These are phyloP conservation scores for Megaceryle maxima DNA, from an alignment of 2,113 vertebrate species.

Conservation along the genomic window DNA sequence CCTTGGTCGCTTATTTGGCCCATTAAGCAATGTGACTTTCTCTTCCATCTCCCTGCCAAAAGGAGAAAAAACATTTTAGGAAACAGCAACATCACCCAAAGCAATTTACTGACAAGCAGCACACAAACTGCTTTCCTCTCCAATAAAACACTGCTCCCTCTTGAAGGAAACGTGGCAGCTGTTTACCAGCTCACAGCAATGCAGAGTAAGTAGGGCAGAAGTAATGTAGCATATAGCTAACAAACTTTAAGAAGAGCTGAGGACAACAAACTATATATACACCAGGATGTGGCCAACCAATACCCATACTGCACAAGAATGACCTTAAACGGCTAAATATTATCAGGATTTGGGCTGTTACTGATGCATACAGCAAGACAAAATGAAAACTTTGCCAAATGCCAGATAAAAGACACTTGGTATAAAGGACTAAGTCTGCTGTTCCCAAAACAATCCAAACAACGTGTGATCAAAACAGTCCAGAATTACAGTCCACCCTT, in stretches of 20 bases:
- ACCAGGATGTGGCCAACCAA: background rate
- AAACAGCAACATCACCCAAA: background rate
- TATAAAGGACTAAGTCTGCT: background rate
- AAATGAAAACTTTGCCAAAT: background rate
- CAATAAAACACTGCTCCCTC: background rate
- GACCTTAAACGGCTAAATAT: background rate
- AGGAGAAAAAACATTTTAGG: conserved; percentile 28
- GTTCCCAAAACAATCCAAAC: background rate
- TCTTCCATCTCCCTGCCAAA: conserved; percentile 89
- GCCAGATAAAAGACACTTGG: background rate
- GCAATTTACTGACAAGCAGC: conserved; percentile 6
- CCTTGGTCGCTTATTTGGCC: conserved; percentile 93
- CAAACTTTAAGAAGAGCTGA: background rate
- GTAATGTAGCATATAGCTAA: background rate
- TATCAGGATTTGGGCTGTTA: background rate
- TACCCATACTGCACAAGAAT: background rate
- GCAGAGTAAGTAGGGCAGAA: conserved; percentile 27
- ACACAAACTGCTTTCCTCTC: background rate
- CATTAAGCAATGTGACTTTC: conserved; percentile 89
- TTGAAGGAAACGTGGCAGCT: background rate
- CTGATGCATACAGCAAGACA: background rate
- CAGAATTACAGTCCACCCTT: background rate
- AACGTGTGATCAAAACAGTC: background rate
- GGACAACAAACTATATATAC: background rate
- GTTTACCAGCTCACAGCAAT: background rate